Percentiles rank a stretch among this genome's conserved stretches.
These are phyloP conservation scores for Halisarca cf. caerulea DNA, from an alignment of 37 sponge, comb jelly and placozoan genomes.

Conservation along the genomic window DNA sequence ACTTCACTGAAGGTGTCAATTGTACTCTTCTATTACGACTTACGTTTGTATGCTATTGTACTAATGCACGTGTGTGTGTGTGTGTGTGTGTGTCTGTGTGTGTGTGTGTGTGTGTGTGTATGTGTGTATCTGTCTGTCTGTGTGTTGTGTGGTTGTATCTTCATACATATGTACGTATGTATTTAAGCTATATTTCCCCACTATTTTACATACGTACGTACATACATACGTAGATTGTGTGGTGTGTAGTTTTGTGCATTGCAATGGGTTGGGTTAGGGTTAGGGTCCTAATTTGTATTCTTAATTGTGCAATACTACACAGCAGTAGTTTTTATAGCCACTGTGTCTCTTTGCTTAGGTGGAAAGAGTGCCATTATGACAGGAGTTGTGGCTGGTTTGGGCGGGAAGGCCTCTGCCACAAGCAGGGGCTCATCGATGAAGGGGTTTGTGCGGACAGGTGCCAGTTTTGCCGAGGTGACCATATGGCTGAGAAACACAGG, in stretches of 20 bases:
- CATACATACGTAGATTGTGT: no score
- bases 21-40: no score
- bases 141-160: no score
- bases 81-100: no score
- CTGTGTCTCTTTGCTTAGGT: conserved; percentile 62
- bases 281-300: neutral
- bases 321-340: no score
- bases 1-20: no score
- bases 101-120: no score
- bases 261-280: neutral
- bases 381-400: conserved; percentile 89
- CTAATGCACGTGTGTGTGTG: no score
- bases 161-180: no score
- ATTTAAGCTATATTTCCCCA: no score
- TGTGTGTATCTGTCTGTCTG: no score
- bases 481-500: conserved; percentile 74
- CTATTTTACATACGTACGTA: neutral
- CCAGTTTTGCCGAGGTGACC: conserved; percentile 58
- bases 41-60: no score
- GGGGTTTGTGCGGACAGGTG: conserved; percentile 81
- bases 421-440: conserved; percentile 85
- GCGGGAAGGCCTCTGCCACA: conserved; percentile 86
- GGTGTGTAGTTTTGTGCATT: neutral
- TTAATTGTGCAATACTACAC: neutral
- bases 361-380: conserved; percentile 99